These are phyloP conservation scores for Scomberomorus guttatus DNA, from an alignment of 2,797 vertebrate species.

Conservation along the genomic window DNA sequence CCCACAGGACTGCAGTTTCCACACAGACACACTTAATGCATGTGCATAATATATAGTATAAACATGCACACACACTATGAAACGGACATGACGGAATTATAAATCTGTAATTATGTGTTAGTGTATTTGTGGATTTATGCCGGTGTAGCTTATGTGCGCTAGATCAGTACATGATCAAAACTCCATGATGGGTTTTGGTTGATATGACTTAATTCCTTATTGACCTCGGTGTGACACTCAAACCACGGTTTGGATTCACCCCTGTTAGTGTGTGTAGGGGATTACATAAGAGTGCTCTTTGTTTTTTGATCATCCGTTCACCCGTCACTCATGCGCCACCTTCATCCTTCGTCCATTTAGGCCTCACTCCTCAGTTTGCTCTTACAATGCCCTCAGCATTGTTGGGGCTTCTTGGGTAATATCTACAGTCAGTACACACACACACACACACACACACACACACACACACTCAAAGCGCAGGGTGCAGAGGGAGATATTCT, in stretches of 20 bases:
- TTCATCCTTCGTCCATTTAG: constrained; percentile 35
- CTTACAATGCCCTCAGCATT: constrained; percentile 59
- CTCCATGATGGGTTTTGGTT: constrained; percentile 16
- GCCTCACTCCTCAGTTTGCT: constrained; percentile 34
- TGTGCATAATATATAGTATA: constrained; percentile 1
- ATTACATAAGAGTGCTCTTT: constrained; percentile 27
- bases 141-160: constrained; percentile 8
- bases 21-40: constrained; percentile 45
- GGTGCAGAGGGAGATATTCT: constrained; percentile 82
- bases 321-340: constrained; percentile 19
- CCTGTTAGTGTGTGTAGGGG: not conserved
- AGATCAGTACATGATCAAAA: constrained; percentile 40
- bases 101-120: constrained; percentile 16
- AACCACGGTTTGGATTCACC: constrained; percentile 28
- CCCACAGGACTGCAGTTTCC: constrained; percentile 67
- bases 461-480: constrained; percentile 59
- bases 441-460: constrained; percentile 49
- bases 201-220: constrained; percentile 49
- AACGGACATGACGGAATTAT: constrained; percentile 16
- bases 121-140: constrained; percentile 12
- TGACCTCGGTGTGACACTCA: constrained; percentile 57
- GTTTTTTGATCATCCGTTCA: constrained; percentile 19
- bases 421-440: constrained; percentile 70
- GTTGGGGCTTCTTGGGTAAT: constrained; percentile 69
- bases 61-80: constrained; percentile 29